Evolutionary conservation across 2,888 invertebrate genomes (phyloP).

Genomic region (Germaria angustata): DNA sequence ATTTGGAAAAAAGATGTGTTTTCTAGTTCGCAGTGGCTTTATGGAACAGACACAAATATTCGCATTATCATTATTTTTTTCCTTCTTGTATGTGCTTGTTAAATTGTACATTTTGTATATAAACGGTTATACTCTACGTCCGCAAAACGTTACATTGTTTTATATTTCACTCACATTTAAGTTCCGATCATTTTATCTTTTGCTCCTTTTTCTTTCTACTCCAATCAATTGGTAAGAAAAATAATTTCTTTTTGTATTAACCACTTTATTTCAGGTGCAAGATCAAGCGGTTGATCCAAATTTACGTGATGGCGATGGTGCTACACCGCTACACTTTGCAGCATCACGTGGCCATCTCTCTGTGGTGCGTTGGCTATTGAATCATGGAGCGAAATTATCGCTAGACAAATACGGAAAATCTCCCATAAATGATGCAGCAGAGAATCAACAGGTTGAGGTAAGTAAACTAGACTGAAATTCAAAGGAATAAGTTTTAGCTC

Average conservation of each 20-base stretch:
- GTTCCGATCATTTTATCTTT: neutral
- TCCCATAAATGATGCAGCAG: constrained; percentile 94
- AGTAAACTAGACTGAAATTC: constrained; percentile 45
- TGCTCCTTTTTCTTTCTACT: neutral
- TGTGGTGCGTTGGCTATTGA: constrained; percentile 90
- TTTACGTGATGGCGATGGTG: constrained; percentile 92
- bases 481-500: constrained; percentile 3
- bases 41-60: neutral
- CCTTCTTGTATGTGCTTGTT: too few relatives aligned
- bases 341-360: constrained; percentile 90
- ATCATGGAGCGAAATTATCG: constrained; percentile 89
- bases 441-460: constrained; percentile 94
- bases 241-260: neutral
- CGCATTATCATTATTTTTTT: too few relatives aligned
- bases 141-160: neutral
- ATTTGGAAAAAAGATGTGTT: too few relatives aligned
- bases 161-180: constrained; percentile 1
- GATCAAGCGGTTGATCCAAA: constrained; percentile 92
- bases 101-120: too few relatives aligned
- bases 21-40: too few relatives aligned
- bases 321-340: constrained; percentile 93
- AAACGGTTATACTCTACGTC: too few relatives aligned
- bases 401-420: constrained; percentile 93
- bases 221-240: neutral
- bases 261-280: constrained; percentile 82